Evolutionary conservation across 2,888 invertebrate genomes (phyloP), one percentile per base, ranked within the genome.

Genomic region (Poecilus cupreus): DNA sequence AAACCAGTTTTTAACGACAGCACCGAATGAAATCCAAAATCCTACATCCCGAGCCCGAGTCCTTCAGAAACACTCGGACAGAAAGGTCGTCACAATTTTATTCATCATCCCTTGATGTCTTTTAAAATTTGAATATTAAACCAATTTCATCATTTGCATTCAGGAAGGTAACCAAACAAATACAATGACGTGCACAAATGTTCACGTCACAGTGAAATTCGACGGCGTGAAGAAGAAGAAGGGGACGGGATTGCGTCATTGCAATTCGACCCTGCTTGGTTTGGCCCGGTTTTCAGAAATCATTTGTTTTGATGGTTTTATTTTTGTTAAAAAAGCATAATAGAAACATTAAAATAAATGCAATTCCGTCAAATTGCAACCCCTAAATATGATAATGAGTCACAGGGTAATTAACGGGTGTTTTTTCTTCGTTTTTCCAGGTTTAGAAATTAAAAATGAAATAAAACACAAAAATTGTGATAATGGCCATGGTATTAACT

Each of bases 1-100:
- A 60, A 54, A 60, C 60, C 60, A 60, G 60, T 60, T 60, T 60
- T 60, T 60, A 60, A 60, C 60, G 60, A 60, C 60, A 60, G 60
- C 11, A 26, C 32, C 1, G 60, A 54, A 54, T 54, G 54, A 60
- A 24, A 60, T 60, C 24, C 26, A 11, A 43, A 3, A 18, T 6
- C n/a, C n/a, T n/a, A n/a, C n/a, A n/a, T n/a, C n/a, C n/a, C n/a
- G n/a, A n/a, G n/a, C 54, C n/a, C n/a, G 22, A 54, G 24, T 60
- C 60, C 60, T 60, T 60, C 60, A 26, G 24, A 60, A 60, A 60
- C 60, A 60, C 60, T 60, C 60, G 24, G 24, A 11, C n/a, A 8
- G 43, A 60, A 57, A 60, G 60, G 60, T 60, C 60, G 24, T 26
- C 60, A 13, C 60, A 26, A 54, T 60, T 60, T 60, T 60, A 60